Evolutionary conservation across 2,888 invertebrate species (phyloP), one percentile per base, ranked within the genome.

Genomic region (Pterostichus niger): DNA sequence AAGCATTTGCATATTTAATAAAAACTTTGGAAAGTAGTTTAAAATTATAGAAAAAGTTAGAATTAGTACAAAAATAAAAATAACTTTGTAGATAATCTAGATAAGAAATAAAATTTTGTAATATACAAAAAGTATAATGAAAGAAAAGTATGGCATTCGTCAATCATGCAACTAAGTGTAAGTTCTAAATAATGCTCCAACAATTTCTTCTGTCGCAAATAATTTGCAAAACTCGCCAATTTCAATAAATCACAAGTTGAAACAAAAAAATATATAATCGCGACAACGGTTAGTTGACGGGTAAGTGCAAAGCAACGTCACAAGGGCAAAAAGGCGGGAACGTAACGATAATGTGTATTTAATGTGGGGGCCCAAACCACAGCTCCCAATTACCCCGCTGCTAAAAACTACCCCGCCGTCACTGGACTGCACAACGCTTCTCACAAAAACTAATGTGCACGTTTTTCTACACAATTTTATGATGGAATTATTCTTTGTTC

Each of bases 331-430:
- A 35, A 35, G 35, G 64, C 64, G 33, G 49, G 33, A n/a, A 13
- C 33, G 80, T 80, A 80, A 80, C 80, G 80, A 80, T 80, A 80
- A 80, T 80, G 80, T 80, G 80, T 68, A 80, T 80, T 80, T 80
- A 80, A 80, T 80, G 80, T 35, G 61, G 80, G 35, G 80, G 31
- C 46, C 68, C n/a, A 46, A 68, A 17, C 44, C 40, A 54, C 68
- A 15, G 68, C 59, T 15, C 31, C 35, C 78, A 78, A 73, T 73
- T 73, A 73, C 73, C 49, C 46, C 73, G 10, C 73, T 13, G 73
- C 73, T 46, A 73, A 44, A 46, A 71, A 17, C 73, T n/a, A 2
- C 73, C 73, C 73, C 73, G 17, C 73, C 49, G 7, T 24, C 73
- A 10, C 15, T 35, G 44, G 68, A 44, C 35, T 13, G 13, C 40